Base-by-base conservation (phyloP, 2,888 invertebrate genomes). In the Merodon equestris region DNA sequence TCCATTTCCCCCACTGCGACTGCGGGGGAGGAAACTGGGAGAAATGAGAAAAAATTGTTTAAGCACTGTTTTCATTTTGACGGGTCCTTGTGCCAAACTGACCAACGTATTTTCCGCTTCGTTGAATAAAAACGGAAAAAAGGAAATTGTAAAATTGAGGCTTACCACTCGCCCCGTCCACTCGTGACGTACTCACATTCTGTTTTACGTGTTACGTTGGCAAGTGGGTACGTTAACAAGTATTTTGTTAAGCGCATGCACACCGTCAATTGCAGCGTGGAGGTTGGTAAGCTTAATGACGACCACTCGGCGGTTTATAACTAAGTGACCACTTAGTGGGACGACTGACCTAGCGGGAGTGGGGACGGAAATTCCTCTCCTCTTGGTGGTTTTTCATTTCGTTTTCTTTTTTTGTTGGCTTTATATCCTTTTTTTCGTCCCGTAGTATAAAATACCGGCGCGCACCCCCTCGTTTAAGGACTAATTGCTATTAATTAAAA, bases 401-500 rank as follows among this genome's bases (percentile, higher is more conserved):
- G n/a, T 27, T 27, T 27, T 7, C 2, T 27, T 7, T 4, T 27
- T 27, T 7, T 27, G 27, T 27, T 15, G 38, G n/a, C n/a, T n/a
- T n/a, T n/a, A n/a, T n/a, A n/a, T n/a, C 12, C 17, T 60, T 50
- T 19, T 50, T 18, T 14, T 47, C 66, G 14, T 53, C n/a, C 44
- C n/a, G 17, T 47, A 40, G 40, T 40, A n/a, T 40, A 40, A 73
- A 58, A 51, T 57, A 58, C 67, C 57, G 68, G 77, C 58, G 58
- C 64, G 50, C 67, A 73, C 73, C 27, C 73, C 63, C 58, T 71
- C 77, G 63, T 50, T 79, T 73, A 79, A 73, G 73, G 53, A 56
- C 74, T 79, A 79, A 79, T 79, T 79, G 74, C 74, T 79, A 74
- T 79, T 79, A 79, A 79, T 79, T 79, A 79, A 79, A 74, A 60